A percentile compares a stretch with the other conserved stretches of the same genome.
These are phyloP conservation scores for Macropis europaea DNA, from an alignment of 2,888 invertebrate species.

Conservation along the genomic window DNA sequence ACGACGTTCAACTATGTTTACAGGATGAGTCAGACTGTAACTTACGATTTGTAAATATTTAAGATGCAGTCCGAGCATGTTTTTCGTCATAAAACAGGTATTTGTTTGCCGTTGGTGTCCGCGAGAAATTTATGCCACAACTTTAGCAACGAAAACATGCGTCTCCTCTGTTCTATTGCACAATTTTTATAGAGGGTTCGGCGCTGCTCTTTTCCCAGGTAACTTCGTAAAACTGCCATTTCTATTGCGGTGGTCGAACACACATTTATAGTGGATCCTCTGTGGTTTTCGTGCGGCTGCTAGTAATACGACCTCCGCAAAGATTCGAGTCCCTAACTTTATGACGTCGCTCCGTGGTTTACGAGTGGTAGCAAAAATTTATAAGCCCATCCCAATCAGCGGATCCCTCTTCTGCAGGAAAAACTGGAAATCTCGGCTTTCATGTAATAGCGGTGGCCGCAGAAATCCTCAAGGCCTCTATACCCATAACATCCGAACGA, in stretches of 20 bases:
- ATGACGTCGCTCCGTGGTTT: slow-evolving; percentile 32
- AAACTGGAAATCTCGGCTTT: neutral
- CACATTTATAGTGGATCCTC: slow-evolving; percentile 40
- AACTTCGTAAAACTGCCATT: slow-evolving; percentile 45
- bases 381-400: slow-evolving; percentile 48
- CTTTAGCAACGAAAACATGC: neutral
- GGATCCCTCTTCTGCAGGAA: slow-evolving; percentile 14
- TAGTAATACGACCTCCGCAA: slow-evolving; percentile 16
- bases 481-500: neutral
- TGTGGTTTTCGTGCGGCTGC: slow-evolving; percentile 47
- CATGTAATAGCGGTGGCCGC: slow-evolving; percentile 26
- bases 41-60: no score
- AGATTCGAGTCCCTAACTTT: slow-evolving; percentile 21
- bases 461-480: slow-evolving; percentile 21
- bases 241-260: slow-evolving; percentile 34
- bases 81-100: no score
- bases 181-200: neutral
- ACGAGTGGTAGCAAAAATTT: slow-evolving; percentile 48
- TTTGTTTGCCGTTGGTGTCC: no score
- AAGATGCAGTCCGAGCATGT: no score
- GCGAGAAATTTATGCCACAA: no score
- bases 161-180: neutral
- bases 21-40: no score
- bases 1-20: no score
- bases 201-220: slow-evolving; percentile 27